Percentiles rank a stretch among this genome's conserved stretches.
These are phyloP conservation scores for Onthophagus taurus DNA, from an alignment of 1,140 invertebrate genomes.

Conservation along the genomic window DNA sequence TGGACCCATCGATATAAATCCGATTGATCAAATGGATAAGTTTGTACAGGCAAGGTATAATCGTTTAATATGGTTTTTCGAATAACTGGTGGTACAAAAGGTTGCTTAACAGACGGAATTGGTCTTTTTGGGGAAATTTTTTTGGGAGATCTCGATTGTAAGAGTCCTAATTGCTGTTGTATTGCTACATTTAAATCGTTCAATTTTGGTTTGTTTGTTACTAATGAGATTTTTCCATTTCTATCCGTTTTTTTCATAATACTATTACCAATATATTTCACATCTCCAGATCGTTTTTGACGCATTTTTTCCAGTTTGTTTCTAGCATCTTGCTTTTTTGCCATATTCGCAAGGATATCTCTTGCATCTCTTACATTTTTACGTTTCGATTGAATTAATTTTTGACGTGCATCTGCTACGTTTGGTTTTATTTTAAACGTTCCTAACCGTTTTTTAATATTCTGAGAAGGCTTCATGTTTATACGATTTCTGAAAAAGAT, in stretches of 20 bases:
- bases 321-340: slow-evolving; percentile 53
- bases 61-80: slow-evolving; percentile 28
- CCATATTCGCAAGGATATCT: slow-evolving; percentile 56
- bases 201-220: slow-evolving; percentile 40
- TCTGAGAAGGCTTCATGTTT: background rate
- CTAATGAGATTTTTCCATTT: slow-evolving; percentile 42
- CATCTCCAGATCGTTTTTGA: slow-evolving; percentile 20
- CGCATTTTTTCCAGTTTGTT: slow-evolving; percentile 46
- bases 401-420: slow-evolving; percentile 52
- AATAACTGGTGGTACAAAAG: slow-evolving; percentile 12
- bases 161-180: slow-evolving; percentile 32
- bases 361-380: slow-evolving; percentile 55
- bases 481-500: too few species aligned
- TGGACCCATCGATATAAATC: slow-evolving; percentile 10
- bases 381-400: slow-evolving; percentile 59
- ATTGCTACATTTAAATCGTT: slow-evolving; percentile 32
- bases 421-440: slow-evolving; percentile 12
- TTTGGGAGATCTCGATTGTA: slow-evolving; percentile 14
- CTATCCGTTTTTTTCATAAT: slow-evolving; percentile 43
- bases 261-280: slow-evolving; percentile 31
- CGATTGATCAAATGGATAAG: slow-evolving; percentile 4
- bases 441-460: slow-evolving; percentile 9
- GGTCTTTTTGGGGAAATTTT: slow-evolving; percentile 14
- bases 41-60: slow-evolving; percentile 8
- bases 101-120: background rate